Conservation (phyloP, 2,888 invertebrate species). For the Andrena marginata region DNA sequence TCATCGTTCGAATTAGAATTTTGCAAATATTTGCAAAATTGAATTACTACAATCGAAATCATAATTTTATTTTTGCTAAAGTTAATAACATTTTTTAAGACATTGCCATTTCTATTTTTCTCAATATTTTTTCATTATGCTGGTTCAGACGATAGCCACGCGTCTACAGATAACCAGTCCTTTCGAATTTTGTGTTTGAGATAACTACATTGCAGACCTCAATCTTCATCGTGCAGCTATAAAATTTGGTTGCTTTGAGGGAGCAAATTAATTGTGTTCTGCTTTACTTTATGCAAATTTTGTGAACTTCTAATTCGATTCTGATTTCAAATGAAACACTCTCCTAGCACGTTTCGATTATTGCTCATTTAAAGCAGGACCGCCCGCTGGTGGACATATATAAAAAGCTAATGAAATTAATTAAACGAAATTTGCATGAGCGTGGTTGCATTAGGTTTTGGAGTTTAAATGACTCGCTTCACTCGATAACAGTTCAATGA, state of each 20-base stretch:
- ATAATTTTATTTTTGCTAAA: too few relatives aligned
- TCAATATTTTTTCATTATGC: too few relatives aligned
- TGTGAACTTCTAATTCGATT: not conserved
- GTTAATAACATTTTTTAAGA: too few relatives aligned
- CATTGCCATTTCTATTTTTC: too few relatives aligned
- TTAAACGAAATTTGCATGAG: not conserved
- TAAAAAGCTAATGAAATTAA: not conserved
- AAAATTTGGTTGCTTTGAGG: not conserved
- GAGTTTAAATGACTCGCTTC: not conserved
- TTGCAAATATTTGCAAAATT: too few relatives aligned
- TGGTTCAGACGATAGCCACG: too few relatives aligned
- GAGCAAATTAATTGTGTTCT: not conserved
- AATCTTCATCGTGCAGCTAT: not conserved
- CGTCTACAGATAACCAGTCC: too few relatives aligned
- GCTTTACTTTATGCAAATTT: conserved; percentile 5
- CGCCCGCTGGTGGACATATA: not conserved
- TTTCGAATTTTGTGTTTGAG: too few relatives aligned
- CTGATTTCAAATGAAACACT: conserved; percentile 23
- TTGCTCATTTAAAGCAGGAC: not conserved
- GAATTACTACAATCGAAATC: too few relatives aligned
- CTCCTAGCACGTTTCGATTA: conserved; percentile 4
- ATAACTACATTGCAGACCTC: too few relatives aligned
- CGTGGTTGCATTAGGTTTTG: not conserved
- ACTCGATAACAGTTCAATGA: not conserved
- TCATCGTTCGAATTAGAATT: too few relatives aligned